Evolutionary conservation across 2,797 vertebrate species (phyloP).

Genomic region (Sylvia borin): DNA sequence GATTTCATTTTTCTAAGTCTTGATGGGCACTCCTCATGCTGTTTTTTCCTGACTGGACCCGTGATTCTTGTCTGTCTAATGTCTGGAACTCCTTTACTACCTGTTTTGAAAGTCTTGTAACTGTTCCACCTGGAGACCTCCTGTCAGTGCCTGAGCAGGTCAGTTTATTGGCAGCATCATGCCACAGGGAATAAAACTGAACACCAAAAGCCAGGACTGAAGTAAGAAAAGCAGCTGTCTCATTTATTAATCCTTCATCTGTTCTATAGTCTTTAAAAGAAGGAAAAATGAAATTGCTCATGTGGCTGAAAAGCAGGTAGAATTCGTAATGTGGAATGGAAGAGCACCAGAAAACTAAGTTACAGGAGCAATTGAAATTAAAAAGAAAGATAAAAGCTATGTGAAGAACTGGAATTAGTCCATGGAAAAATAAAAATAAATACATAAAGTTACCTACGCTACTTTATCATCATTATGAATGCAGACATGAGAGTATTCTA

Average conservation of each 20-base stretch:
- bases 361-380: not conserved
- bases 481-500: not conserved
- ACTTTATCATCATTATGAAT: not conserved
- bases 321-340: not conserved
- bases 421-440: not conserved
- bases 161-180: slow-evolving; percentile 19
- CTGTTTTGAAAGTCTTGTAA: slow-evolving; percentile 26
- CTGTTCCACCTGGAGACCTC: not conserved
- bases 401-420: not conserved
- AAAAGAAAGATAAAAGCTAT: not conserved
- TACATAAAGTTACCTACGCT: not conserved
- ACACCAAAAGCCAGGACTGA: not conserved
- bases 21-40: not conserved
- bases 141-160: not conserved
- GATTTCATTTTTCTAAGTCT: slow-evolving; percentile 12
- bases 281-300: not conserved
- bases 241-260: slow-evolving; percentile 29
- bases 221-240: slow-evolving; percentile 19
- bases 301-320: not conserved
- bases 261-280: not conserved
- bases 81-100: not conserved
- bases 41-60: not conserved
- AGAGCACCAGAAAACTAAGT: not conserved
- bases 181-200: not conserved
- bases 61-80: slow-evolving; percentile 4